Conservation (phyloP, 2,113 vertebrate species). For the Rhabdornis inornatus region DNA sequence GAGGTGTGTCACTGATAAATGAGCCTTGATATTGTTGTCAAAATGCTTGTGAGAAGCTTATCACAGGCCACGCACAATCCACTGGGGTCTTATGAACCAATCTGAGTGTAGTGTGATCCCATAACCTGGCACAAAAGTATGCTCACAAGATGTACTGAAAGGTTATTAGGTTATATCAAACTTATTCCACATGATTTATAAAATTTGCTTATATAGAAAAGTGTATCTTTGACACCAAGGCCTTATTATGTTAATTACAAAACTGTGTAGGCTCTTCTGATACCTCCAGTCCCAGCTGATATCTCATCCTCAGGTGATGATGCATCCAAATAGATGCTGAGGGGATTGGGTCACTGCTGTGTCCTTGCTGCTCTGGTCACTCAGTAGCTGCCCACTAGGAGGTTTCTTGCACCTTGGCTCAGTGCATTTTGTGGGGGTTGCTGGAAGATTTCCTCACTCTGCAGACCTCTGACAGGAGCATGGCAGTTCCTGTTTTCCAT, state of each 20-base stretch:
- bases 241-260: accelerated
- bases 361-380: background rate
- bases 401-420: constrained; percentile 3
- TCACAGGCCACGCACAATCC: background rate
- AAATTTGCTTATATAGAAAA: background rate
- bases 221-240: background rate
- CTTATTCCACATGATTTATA: background rate
- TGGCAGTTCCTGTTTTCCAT: constrained; percentile 4
- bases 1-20: background rate
- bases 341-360: background rate
- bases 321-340: background rate
- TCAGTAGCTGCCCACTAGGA: background rate
- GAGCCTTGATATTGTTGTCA: background rate
- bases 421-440: background rate
- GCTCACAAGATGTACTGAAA: background rate
- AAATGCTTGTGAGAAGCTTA: background rate
- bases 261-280: background rate
- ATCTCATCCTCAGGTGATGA: background rate
- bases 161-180: background rate
- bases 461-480: background rate
- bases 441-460: background rate
- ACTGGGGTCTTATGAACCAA: accelerated
- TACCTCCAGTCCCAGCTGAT: background rate
- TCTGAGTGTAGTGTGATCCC: background rate
- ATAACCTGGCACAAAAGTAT: background rate